These are phyloP conservation scores for Pelodiscus sinensis DNA, from an alignment of 2,113 vertebrate species.

Conservation along the genomic window DNA sequence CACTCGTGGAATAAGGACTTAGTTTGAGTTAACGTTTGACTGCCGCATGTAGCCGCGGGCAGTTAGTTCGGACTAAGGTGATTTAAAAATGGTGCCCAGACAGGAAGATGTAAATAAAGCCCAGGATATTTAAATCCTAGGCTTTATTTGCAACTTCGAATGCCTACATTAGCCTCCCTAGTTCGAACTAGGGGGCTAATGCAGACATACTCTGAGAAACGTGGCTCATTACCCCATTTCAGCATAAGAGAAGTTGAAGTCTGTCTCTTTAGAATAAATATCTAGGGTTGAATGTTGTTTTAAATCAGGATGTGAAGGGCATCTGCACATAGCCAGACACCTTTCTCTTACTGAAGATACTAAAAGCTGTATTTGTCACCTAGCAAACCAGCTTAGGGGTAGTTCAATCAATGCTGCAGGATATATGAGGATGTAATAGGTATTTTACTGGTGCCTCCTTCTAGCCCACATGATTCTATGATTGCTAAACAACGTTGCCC, in stretches of 20 bases:
- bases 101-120: too few species aligned
- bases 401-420: background rate
- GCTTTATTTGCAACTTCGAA: too few species aligned
- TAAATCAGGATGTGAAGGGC: background rate
- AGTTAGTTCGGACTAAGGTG: too few species aligned
- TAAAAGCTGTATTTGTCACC: background rate
- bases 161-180: too few species aligned
- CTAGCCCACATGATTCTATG: rapidly evolving
- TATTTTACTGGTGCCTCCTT: background rate
- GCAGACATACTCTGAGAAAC: background rate
- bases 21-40: too few species aligned
- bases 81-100: too few species aligned
- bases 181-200: too few species aligned
- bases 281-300: background rate
- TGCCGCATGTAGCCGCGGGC: too few species aligned
- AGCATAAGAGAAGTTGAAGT: background rate
- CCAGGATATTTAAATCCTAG: too few species aligned
- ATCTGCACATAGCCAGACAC: background rate
- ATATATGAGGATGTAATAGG: background rate
- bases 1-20: too few species aligned
- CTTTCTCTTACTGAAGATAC: background rate
- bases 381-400: background rate
- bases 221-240: background rate
- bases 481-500: background rate
- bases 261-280: background rate